phyloP scores from a whole-genome alignment of 2,797 vertebrate genomes.

The Micropoecilia bifurca region DNA sequence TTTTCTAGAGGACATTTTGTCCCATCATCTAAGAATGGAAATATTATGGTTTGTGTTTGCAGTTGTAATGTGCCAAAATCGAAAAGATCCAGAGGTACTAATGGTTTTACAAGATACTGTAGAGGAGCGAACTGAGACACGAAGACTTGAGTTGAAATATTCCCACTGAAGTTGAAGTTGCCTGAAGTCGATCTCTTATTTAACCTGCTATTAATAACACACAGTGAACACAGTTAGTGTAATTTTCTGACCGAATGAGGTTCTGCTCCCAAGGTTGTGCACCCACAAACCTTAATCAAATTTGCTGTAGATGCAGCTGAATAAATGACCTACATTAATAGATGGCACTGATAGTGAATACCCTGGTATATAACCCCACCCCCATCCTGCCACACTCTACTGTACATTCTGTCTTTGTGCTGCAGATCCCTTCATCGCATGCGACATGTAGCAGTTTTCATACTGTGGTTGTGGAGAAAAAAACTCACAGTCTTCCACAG shows the following conservation, averaged over 20 bases:
- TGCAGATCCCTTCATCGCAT: constrained; percentile 55
- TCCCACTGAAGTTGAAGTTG: constrained; percentile 58
- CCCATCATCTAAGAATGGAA: not conserved
- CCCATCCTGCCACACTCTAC: constrained; percentile 64
- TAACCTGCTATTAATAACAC: constrained; percentile 17
- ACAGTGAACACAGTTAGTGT: constrained; percentile 13
- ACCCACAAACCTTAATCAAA: constrained; percentile 75
- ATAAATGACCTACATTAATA: constrained; percentile 84
- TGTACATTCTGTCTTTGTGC: constrained; percentile 62
- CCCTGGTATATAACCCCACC: constrained; percentile 68
- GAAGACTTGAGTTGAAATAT: constrained; percentile 44
- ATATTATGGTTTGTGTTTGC: not conserved
- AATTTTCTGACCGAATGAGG: constrained; percentile 45
- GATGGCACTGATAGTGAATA: constrained; percentile 78
- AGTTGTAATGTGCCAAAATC: not conserved
- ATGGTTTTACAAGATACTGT: not conserved
- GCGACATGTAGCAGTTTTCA: constrained; percentile 53
- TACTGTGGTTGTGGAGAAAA: constrained; percentile 56
- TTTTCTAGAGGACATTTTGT: not conserved
- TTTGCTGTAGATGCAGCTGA: constrained; percentile 77
- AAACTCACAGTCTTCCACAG: constrained; percentile 57
- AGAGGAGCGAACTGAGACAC: constrained; percentile 40
- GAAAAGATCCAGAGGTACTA: not conserved
- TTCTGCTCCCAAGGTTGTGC: constrained; percentile 61
- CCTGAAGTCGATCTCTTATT: constrained; percentile 21